Conservation (phyloP, 2,113 vertebrate genomes). For the Embiotoca jacksoni region DNA sequence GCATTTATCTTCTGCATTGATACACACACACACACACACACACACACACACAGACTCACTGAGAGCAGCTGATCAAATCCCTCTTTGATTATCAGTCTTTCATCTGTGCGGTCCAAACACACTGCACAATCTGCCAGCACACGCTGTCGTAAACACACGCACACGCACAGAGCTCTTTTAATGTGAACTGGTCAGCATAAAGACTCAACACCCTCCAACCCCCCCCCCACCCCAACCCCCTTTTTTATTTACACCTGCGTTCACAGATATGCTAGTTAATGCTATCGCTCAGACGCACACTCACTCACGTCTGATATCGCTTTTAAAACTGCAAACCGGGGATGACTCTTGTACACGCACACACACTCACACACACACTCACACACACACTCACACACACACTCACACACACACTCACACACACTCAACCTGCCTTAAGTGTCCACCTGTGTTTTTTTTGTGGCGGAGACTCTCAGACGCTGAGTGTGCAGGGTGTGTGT, state of each 20-base stretch:
- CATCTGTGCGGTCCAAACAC: slow-evolving; percentile 67
- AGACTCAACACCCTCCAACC: slow-evolving; percentile 8
- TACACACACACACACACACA: background rate
- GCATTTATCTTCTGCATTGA: slow-evolving; percentile 7
- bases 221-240: too few relatives aligned
- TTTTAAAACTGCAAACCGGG: background rate
- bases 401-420: slow-evolving; percentile 10
- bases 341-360: background rate
- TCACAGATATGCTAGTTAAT: slow-evolving; percentile 33
- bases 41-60: background rate
- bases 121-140: slow-evolving; percentile 47
- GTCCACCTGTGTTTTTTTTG: slow-evolving; percentile 49
- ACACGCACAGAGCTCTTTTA: slow-evolving; percentile 34
- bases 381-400: slow-evolving; percentile 1
- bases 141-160: slow-evolving; percentile 3
- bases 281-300: slow-evolving; percentile 47
- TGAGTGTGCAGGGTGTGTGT: slow-evolving; percentile 23
- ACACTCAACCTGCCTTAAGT: background rate
- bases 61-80: slow-evolving; percentile 74
- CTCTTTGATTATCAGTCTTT: slow-evolving; percentile 77
- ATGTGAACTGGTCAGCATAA: slow-evolving; percentile 41
- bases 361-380: background rate
- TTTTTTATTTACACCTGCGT: slow-evolving; percentile 24
- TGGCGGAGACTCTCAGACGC: slow-evolving; percentile 5
- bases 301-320: slow-evolving; percentile 21